Evolutionary conservation across 2,888 invertebrate genomes (phyloP), one percentile per base, ranked within the genome.

Genomic region (Eutolmus rufibarbis): DNA sequence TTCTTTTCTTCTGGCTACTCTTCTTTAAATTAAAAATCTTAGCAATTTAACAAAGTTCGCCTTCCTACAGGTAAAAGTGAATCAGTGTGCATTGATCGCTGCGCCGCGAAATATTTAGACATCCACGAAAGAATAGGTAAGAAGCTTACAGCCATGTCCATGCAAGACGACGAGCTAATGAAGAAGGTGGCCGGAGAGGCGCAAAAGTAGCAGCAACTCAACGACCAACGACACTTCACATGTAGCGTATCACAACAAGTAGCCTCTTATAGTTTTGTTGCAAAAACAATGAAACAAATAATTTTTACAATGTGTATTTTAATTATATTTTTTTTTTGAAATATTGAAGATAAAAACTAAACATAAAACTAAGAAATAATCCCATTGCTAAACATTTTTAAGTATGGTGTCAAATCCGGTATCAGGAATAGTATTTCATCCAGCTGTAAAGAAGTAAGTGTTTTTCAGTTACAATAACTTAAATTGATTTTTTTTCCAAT

Each of bases 31-130:
- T 46, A 2, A 46, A 43, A 46, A 46, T 43, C 12, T 12, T 3
- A 1, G n/a, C n/a, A 51, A 51, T 7, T n/a, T 12, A 66, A 66
- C 3, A 28, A 66, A 2, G 8, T 23, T 66, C 2, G 0, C 28
- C 9, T 66, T 66, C 12, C 19, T n/a, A 0, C 90, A 95, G 95
- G 95, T 5, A 99, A 99, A 94, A 99, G 99, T 2, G 99, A 99
- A 94, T 97, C 98, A 37, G 98, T 99, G 2, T 99, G 99, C 92
- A 94, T 99, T 51, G 99, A 99, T 93, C 95, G 99, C 81, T 99
- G 99, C 93, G 98, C 99, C 1, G 98, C 99, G 0, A 99, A 99
- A 93, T 99, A 99, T 93, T 94, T 99, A 87, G 99, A 99, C 90
- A 97, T 99, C 86, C 99, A 99, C 91, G 99, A 99, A 91, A 95